Percentiles rank a stretch among this genome's conserved stretches.
These are phyloP conservation scores for Bombyx huttoni DNA, from an alignment of 2,888 invertebrate species.

Conservation along the genomic window DNA sequence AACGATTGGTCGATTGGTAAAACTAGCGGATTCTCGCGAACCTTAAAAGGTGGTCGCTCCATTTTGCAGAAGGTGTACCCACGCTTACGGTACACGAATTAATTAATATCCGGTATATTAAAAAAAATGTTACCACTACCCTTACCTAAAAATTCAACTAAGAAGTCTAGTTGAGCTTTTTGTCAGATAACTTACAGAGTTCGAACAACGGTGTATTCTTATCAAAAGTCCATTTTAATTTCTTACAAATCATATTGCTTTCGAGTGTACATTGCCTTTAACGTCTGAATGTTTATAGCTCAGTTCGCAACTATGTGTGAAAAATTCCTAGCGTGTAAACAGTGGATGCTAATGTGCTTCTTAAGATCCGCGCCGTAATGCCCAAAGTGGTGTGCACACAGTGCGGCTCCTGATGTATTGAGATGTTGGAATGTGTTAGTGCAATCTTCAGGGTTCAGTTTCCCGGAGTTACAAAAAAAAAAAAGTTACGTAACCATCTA, in stretches of 20 bases:
- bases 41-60: too few relatives aligned
- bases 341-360: slow-evolving; percentile 1
- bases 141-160: too few relatives aligned
- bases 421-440: neutral
- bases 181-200: neutral
- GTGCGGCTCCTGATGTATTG: neutral
- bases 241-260: neutral
- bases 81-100: too few relatives aligned
- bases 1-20: too few relatives aligned
- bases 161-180: too few relatives aligned
- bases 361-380: neutral
- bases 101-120: too few relatives aligned
- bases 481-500: too few relatives aligned
- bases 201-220: neutral
- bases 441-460: neutral
- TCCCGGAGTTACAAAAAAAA: too few relatives aligned
- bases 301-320: slow-evolving; percentile 20
- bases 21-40: too few relatives aligned
- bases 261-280: slow-evolving; percentile 6
- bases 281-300: slow-evolving; percentile 6
- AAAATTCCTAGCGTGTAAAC: slow-evolving; percentile 10
- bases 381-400: slow-evolving; percentile 5
- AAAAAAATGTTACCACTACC: too few relatives aligned
- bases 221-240: slow-evolving; percentile 8
- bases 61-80: too few relatives aligned